Evolutionary conservation across 2,113 vertebrate genomes (phyloP).

Genomic region (Sardina pilchardus): DNA sequence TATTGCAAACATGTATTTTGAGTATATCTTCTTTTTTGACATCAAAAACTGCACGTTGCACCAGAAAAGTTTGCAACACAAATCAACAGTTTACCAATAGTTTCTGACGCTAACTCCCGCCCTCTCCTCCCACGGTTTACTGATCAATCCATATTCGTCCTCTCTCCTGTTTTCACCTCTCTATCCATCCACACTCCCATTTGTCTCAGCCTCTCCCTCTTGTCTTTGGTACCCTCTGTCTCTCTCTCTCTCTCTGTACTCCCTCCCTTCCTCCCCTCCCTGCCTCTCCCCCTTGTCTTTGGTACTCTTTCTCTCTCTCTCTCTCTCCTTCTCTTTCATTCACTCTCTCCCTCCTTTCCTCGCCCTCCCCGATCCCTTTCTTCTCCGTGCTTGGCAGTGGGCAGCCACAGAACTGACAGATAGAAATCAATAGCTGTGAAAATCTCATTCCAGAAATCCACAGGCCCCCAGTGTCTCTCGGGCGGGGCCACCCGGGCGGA

Average conservation of each 20-base stretch:
- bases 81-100: too few species aligned
- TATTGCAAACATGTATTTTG: background rate
- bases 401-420: constrained; percentile 27
- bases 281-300: constrained; percentile 25
- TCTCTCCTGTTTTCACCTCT: background rate
- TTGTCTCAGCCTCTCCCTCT: constrained; percentile 30
- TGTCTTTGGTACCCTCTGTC: background rate
- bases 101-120: too few species aligned
- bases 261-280: background rate
- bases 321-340: background rate
- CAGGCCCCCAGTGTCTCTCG: background rate
- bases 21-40: too few species aligned
- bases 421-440: constrained; percentile 29
- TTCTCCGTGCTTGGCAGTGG: constrained; percentile 31
- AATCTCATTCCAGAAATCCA: constrained; percentile 33
- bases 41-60: too few species aligned
- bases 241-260: background rate
- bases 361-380: background rate
- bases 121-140: background rate
- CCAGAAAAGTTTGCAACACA: too few species aligned
- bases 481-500: background rate
- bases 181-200: background rate
- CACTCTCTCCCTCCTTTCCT: background rate
- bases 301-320: background rate
- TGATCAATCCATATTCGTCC: background rate